Base-by-base conservation (phyloP, 1,140 invertebrate genomes). In the Zaprionus inermis region DNA sequence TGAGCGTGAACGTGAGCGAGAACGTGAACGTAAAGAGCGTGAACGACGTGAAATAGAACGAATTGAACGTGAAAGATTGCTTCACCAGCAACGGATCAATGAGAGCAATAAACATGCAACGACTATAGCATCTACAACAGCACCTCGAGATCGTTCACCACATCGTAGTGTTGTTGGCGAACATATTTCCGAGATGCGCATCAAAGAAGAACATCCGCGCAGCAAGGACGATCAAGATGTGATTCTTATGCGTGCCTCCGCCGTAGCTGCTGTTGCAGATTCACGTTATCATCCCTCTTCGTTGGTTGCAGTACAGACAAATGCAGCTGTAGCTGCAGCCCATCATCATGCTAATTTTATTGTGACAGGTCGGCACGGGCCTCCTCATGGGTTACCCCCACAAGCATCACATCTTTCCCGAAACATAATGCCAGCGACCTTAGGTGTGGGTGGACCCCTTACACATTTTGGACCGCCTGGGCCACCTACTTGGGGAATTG, bases 41-140 rank as follows among this genome's bases (percentile, higher is more conserved):
- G 96, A 96, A 72, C 94, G 96, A 54, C 93, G 96, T 5, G 96
- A 96, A 83, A 93, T 95, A 66, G 95, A 96, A 54, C 94, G 95
- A 67, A 92, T 94, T 41, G 93, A 94, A 74, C 88, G 93, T 3
- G 94, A 95, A 78, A 93, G 94, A 41, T 78, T 95, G 66, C 78
- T 95, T 67, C 94, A 95, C 72, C 94, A 95, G 72, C 94, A 94
- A 77, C 86, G 94, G 38, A 92, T 92, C 44, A 93, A 92, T 63
- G 92, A 92, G 81, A 91, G 91, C 91, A 92, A 81, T 68, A 92
- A 93, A 93, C 76, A 92, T 49, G 92, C 78, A 92, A 92, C 90
- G 72, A 70, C 91, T 76, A 73, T 92, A 92, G 93, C 91, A 81
- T 66, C 92, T 79, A 70, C 92, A 92, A 85, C 92, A 14, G 93